Evolutionary conservation across 2,797 vertebrate genomes (phyloP).

Genomic region (Nasua narica): DNA sequence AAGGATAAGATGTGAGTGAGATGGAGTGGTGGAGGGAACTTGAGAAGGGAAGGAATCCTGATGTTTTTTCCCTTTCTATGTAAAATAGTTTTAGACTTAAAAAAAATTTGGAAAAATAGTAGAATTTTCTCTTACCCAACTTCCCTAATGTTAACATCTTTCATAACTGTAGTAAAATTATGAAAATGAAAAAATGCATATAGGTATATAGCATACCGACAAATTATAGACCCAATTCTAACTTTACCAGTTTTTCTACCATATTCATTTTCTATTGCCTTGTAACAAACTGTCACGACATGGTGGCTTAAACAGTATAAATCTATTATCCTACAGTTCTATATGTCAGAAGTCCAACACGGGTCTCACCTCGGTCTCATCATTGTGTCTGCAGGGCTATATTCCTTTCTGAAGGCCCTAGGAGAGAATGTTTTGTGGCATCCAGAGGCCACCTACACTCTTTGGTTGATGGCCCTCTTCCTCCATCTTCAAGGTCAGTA

Average conservation of each 20-base stretch:
- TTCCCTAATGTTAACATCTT: neutral
- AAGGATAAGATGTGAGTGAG: neutral
- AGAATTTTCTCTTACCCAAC: neutral
- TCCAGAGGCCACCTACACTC: neutral
- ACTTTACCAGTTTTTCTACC: neutral
- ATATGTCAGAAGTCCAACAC: neutral
- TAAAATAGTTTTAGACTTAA: neutral
- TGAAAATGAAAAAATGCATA: conserved; percentile 32
- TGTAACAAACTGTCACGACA: neutral
- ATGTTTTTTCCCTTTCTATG: neutral
- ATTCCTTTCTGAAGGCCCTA: neutral
- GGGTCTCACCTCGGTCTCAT: neutral
- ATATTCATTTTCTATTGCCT: neutral
- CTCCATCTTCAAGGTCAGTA: neutral
- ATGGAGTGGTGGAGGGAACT: neutral
- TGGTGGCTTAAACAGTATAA: neutral
- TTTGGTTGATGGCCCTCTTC: neutral
- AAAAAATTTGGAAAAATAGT: neutral
- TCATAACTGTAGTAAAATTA: neutral
- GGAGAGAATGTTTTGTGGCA: neutral
- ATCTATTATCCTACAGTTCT: neutral
- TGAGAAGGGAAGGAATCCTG: neutral
- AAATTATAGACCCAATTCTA: neutral
- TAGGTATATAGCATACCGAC: neutral
- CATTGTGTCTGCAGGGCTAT: neutral